Base-by-base conservation (phyloP, 2,888 invertebrate species). In the Octodonta nipae region DNA sequence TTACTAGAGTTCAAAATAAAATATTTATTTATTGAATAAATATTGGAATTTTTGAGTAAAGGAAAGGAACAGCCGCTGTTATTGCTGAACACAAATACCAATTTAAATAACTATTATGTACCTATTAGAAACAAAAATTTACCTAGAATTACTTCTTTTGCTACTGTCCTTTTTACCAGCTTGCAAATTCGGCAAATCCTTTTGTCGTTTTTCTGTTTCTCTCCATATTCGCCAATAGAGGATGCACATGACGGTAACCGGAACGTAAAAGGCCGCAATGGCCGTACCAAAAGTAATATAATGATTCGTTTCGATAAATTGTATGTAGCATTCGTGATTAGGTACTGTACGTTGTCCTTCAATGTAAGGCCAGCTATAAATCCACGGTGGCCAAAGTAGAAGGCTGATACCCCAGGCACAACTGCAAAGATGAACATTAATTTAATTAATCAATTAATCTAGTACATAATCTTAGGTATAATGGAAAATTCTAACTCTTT, bases 271-370 rank as follows among this genome's bases (percentile, higher is more conserved):
- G 34, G 96, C 96, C 33, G 91, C 88, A 44, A 95, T 79, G 10
- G 93, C 92, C 26, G 95, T 96, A 53, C 88, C 86, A 60, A 96
- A 88, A 36, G 96, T 95, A 59, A 96, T 88, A 63, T 89, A 91
- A 64, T 91, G 87, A 70, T 95, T 96, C 37, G 93, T 91, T 68
- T 89, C 87, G 64, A 98, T 86, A 68, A 98, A 98, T 73, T 96
- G 96, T 53, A 98, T 93, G 65, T 92, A 93, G 63, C 98, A 98
- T 65, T 87, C 80, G 55, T 80, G 70, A 35, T 79, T 75, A 31
- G 89, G 91, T 46, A 93, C 91, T 11, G 89, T 91, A 42, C 93
- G 71, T 58, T 84, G 77, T 30, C 91, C 95, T 66, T 96, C 95
- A 47, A 98, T 91, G 59, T 93, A 88, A 30, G 96, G 96, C 95